Percentiles rank a stretch among this genome's conserved stretches.
Evolutionary conservation across 2,113 vertebrate species (phyloP).

Genomic region (Noctilio leporinus): DNA sequence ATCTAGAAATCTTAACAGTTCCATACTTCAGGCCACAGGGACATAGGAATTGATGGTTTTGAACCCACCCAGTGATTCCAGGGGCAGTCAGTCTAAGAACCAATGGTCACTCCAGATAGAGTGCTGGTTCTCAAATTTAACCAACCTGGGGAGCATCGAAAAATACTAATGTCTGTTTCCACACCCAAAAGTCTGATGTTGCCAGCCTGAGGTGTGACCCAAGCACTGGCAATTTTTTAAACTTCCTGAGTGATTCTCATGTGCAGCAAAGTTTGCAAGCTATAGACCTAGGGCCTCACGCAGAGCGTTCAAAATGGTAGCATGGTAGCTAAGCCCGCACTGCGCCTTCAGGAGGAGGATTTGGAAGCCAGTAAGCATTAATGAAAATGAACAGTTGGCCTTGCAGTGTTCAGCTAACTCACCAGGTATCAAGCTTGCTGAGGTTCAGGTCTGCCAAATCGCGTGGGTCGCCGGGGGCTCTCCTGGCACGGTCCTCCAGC

Average conservation of each 20-base stretch:
- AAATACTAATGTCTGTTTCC: neutral
- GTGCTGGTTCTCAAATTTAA: neutral
- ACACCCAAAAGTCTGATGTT: neutral
- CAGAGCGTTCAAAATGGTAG: neutral
- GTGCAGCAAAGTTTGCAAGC: neutral
- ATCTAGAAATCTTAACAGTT: neutral
- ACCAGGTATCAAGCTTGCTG: slow-evolving; percentile 83
- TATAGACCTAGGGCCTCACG: neutral
- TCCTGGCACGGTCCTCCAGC: slow-evolving; percentile 83
- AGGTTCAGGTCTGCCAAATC: slow-evolving; percentile 81
- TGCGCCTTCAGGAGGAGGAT: neutral
- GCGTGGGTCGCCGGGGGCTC: slow-evolving; percentile 82
- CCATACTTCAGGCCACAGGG: neutral
- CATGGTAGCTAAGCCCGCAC: neutral
- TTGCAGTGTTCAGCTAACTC: slow-evolving; percentile 28
- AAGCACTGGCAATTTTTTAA: neutral
- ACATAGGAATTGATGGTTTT: neutral
- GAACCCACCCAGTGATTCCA: neutral
- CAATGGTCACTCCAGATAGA: neutral
- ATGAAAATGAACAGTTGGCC: slow-evolving; percentile 41
- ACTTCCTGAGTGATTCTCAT: neutral
- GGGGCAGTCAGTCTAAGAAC: neutral
- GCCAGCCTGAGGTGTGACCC: neutral
- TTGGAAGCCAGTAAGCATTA: neutral
- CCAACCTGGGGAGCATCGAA: rapidly evolving